A percentile compares a stretch with the other conserved stretches of the same genome.
Evolutionary conservation across 35 echinoderm and acorn worm genomes (phyloP).

Genomic region (Heliocidaris erythrogramma): DNA sequence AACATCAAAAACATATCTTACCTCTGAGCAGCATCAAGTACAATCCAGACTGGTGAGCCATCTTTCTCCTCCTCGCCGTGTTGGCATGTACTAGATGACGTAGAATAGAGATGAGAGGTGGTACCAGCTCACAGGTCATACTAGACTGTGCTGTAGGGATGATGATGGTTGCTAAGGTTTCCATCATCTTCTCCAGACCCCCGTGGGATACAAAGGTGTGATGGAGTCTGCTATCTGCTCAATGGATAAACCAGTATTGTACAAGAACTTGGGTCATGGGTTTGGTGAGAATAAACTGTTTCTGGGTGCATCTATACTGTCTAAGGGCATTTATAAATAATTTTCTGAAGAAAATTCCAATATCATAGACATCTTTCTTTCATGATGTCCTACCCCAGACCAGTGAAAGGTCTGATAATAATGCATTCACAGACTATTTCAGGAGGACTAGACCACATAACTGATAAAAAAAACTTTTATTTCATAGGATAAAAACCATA

Average conservation of each 20-base stretch:
- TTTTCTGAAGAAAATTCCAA: not conserved
- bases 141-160: conserved; percentile 17
- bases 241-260: not conserved
- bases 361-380: no score
- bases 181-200: conserved; percentile 65
- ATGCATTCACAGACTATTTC: no score
- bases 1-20: not conserved
- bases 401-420: no score
- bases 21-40: conserved; percentile 69
- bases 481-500: no score
- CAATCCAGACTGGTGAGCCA: conserved; percentile 55
- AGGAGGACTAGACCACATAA: no score
- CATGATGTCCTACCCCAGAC: no score
- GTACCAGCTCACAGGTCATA: conserved; percentile 49
- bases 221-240: conserved; percentile 78
- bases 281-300: not conserved
- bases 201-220: conserved; percentile 65
- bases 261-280: not conserved
- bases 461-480: no score
- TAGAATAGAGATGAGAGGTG: conserved; percentile 67
- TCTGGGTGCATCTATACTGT: not conserved
- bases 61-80: conserved; percentile 53
- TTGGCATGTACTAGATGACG: conserved; percentile 65
- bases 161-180: conserved; percentile 26
- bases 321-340: not conserved